Conservation (phyloP, 30 jellyfish, hydroid and myxozoan species). For the Nemopilema nomurai region DNA sequence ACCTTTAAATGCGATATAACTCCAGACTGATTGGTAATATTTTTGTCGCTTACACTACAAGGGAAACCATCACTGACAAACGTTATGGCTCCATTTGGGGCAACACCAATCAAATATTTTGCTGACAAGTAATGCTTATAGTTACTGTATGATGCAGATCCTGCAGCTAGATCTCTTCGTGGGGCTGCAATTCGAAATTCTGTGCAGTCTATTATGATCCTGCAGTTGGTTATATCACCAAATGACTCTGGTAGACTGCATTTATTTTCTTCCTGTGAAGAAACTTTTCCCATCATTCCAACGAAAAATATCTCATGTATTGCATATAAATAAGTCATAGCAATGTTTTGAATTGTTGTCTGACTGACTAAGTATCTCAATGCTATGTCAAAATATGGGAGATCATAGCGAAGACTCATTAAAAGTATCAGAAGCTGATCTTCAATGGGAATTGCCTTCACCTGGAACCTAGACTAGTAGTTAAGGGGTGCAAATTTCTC, state of each 20-base stretch:
- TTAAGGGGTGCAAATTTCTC: not conserved
- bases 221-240: slow-evolving; percentile 32
- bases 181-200: slow-evolving; percentile 31
- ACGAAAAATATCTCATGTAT: not conserved
- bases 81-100: slow-evolving; percentile 37
- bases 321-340: not conserved
- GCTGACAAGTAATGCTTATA: not conserved
- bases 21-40: slow-evolving; percentile 6
- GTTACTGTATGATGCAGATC: not conserved
- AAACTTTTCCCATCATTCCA: not conserved
- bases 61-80: slow-evolving; percentile 23
- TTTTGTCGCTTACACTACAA: slow-evolving; percentile 14
- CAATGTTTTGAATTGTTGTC: not conserved
- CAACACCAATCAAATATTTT: slow-evolving; percentile 43
- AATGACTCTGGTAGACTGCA: not conserved
- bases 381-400: not conserved
- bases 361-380: not conserved
- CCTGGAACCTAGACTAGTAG: not conserved
- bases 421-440: not conserved
- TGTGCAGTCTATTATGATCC: slow-evolving; percentile 34
- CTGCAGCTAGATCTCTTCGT: not conserved
- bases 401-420: not conserved
- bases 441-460: not conserved
- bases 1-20: slow-evolving; percentile 1
- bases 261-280: not conserved